phyloP scores from a whole-genome alignment of 64 coral and sea anemone genomes.

The Stichodactyla helianthus region DNA sequence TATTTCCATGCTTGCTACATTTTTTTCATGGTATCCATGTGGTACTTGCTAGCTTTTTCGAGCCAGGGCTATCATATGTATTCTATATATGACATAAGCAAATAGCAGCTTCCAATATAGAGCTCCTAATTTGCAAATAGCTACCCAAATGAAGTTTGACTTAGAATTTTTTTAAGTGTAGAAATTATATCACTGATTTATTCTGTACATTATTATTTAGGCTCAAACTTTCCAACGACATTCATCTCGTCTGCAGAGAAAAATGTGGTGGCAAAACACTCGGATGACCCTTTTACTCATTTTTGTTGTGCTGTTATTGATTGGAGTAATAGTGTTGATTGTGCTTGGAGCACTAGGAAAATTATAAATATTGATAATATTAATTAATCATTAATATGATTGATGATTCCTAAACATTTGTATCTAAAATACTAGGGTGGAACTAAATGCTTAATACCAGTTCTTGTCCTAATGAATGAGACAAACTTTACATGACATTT shows the following conservation, averaged over 20 bases:
- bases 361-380: conserved; percentile 20
- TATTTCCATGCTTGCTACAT: background rate
- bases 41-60: too few relatives aligned
- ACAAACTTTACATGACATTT: too few relatives aligned
- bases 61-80: too few relatives aligned
- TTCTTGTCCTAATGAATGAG: too few relatives aligned
- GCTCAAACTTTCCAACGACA: conserved; percentile 75
- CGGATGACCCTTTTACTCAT: conserved; percentile 73
- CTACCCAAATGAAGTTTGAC: too few relatives aligned
- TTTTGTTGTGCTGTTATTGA: conserved; percentile 58
- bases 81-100: too few relatives aligned
- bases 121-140: too few relatives aligned
- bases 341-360: conserved; percentile 49
- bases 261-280: conserved; percentile 98
- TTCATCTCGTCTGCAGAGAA: conserved; percentile 39
- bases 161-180: too few relatives aligned
- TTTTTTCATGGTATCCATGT: background rate
- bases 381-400: background rate
- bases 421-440: background rate
- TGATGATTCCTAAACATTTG: background rate
- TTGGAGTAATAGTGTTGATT: conserved; percentile 61
- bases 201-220: conserved; percentile 17
- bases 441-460: too few relatives aligned
- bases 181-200: too few relatives aligned
- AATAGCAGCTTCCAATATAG: too few relatives aligned